Evolutionary conservation across 2,888 invertebrate species (phyloP), one percentile per base, ranked within the genome.

Genomic region (Boloria euphrosyne): DNA sequence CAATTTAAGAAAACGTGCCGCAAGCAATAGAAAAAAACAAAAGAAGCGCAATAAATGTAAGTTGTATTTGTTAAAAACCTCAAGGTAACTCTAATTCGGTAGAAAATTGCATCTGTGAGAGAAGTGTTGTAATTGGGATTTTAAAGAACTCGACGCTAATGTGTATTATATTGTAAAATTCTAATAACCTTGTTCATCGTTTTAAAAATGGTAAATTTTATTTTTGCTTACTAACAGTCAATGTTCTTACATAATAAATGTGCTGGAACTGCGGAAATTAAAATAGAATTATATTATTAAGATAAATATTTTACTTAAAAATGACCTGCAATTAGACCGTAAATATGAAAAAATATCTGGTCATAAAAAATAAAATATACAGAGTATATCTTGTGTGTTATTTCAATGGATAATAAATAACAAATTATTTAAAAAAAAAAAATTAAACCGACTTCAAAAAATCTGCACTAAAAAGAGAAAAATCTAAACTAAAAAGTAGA

Each of bases 311-410:
- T n/a, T n/a, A 16, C 58, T 58, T 62, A 46, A 17, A 53, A 31
- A n/a, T 62, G 47, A 22, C 16, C 17, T 38, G n/a, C 44, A 68
- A 68, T 51, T 61, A 61, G 67, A 65, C 65, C 57, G 67, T 67
- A 50, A 46, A 43, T 16, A 53, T 13, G 44, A 55, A 64, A 59
- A 50, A 67, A 55, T 67, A 62, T 66, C 47, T 47, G 22, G 53
- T 67, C 50, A 59, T 17, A 16, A 51, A 38, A 5, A 52, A 16
- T 31, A 1, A 31, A 31, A 31, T 31, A 31, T 31, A 31, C 27
- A 6, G 6, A 27, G 5, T 31, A 7, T 31, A 31, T 31, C 5
- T 31, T 0, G 7, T 7, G 7, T 31, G 31, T 0, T 31, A 31
- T 31, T 31, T 31, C 7, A 7, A 31, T 31, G 7, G 5, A 6